Evolutionary conservation across 2,888 invertebrate species (phyloP).

Genomic region (Nomada goodeniana): DNA sequence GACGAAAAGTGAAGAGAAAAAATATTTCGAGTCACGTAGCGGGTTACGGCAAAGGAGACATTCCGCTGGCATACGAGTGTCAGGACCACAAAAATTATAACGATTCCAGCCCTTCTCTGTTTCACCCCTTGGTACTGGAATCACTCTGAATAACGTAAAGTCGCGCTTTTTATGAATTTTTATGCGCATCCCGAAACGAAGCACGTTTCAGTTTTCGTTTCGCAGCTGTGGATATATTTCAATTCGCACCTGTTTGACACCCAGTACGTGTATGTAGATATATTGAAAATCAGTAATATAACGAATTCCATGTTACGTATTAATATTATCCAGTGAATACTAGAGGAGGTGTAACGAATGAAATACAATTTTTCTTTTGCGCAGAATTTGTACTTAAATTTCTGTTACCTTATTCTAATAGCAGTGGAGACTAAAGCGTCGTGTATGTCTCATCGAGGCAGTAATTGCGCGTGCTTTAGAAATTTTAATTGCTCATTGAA

Average conservation of each 20-base stretch:
- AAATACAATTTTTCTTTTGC: no score
- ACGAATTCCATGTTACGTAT: no score
- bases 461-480: no score
- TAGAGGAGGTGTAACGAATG: no score
- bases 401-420: no score
- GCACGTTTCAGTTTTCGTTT: slow-evolving; percentile 75
- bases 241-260: not conserved
- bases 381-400: no score
- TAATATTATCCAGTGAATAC: no score
- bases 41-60: slow-evolving; percentile 41
- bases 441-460: no score
- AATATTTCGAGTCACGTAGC: slow-evolving; percentile 40
- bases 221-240: slow-evolving; percentile 22
- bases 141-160: slow-evolving; percentile 80
- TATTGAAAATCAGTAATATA: no score
- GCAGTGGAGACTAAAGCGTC: no score
- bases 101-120: slow-evolving; percentile 74
- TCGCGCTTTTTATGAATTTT: slow-evolving; percentile 81
- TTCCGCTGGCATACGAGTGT: slow-evolving; percentile 68
- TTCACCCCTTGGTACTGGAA: slow-evolving; percentile 61
- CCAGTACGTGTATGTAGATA: no score
- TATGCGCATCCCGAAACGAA: slow-evolving; percentile 78
- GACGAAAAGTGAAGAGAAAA: slow-evolving; percentile 10
- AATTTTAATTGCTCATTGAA: no score
- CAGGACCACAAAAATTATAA: slow-evolving; percentile 78